Conservation (phyloP, 2,113 vertebrate species). For the Sinocyclocheilus anophthalmus region DNA sequence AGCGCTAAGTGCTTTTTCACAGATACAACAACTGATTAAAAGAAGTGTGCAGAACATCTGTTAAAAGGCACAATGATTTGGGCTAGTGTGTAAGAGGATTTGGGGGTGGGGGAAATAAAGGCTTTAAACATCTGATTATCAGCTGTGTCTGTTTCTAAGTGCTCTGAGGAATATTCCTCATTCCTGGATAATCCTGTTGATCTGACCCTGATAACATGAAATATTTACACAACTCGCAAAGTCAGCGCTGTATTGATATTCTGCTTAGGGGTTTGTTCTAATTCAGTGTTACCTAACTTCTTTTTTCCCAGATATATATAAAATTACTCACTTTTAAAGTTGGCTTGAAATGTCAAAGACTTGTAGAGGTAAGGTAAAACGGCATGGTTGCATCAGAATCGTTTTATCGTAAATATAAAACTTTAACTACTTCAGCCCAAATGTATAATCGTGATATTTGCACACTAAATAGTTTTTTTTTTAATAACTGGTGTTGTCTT, state of each 20-base stretch:
- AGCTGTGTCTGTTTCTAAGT: slow-evolving; percentile 18
- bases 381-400: neutral
- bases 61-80: neutral
- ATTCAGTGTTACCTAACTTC: neutral
- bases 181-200: slow-evolving; percentile 26
- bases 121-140: slow-evolving; percentile 27
- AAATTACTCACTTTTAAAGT: neutral
- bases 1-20: slow-evolving; percentile 3
- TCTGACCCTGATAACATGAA: neutral
- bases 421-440: neutral
- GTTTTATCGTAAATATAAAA: neutral
- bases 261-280: neutral
- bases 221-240: slow-evolving; percentile 5
- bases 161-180: slow-evolving; percentile 17
- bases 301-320: neutral
- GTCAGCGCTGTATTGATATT: neutral
- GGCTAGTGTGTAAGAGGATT: slow-evolving; percentile 26
- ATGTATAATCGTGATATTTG: neutral
- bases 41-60: slow-evolving; percentile 7
- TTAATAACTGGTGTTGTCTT: neutral
- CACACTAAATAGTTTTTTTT: neutral
- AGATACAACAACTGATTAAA: slow-evolving; percentile 20
- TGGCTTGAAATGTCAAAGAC: neutral
- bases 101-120: neutral
- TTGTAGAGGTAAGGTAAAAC: neutral